Evolutionary conservation across 1,140 invertebrate genomes (phyloP).

Genomic region (Leptinotarsa texana): DNA sequence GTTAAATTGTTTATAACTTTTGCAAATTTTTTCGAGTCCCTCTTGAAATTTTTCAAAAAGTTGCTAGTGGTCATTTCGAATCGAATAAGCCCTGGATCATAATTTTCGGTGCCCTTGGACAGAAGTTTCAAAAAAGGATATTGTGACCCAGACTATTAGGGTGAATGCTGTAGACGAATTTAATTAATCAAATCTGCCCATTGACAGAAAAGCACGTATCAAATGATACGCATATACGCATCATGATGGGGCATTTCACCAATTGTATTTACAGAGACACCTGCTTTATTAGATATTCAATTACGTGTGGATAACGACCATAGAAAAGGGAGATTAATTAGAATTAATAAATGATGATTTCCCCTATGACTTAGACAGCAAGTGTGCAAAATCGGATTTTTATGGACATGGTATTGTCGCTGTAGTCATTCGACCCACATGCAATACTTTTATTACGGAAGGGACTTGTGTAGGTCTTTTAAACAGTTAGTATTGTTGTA

Average conservation of each 20-base stretch:
- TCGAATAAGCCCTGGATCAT: too few species aligned
- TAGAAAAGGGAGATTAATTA: slow-evolving; percentile 34
- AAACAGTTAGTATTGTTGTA: too few species aligned
- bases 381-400: slow-evolving; percentile 24
- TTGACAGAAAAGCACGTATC: neutral
- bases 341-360: slow-evolving; percentile 28
- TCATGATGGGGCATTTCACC: neutral
- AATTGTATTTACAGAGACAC: slow-evolving; percentile 42
- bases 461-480: neutral
- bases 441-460: neutral
- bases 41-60: too few species aligned
- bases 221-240: neutral
- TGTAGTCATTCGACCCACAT: neutral
- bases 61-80: too few species aligned
- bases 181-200: neutral
- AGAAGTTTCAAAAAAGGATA: too few species aligned
- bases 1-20: too few species aligned
- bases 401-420: neutral
- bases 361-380: neutral
- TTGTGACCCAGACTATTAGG: too few species aligned
- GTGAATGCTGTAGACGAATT: neutral
- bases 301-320: slow-evolving; percentile 46
- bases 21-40: too few species aligned
- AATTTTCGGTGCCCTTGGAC: too few species aligned
- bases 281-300: slow-evolving; percentile 50